Evolutionary conservation across 2,888 invertebrate species (phyloP).

Genomic region (Eulithis prunata): DNA sequence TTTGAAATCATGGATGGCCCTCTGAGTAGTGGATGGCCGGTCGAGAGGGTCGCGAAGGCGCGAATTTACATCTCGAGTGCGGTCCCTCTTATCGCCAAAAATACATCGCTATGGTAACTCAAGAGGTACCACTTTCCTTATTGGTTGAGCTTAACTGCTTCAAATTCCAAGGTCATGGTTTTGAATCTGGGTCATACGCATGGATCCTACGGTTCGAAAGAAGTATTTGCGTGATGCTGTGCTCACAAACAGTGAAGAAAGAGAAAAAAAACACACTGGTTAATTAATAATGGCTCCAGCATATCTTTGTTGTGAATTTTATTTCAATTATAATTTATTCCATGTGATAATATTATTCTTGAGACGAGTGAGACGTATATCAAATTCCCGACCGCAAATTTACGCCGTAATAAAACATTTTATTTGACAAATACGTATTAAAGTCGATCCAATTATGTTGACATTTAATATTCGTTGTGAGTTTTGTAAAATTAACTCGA

Average conservation of each 20-base stretch:
- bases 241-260: no score
- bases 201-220: no score
- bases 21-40: constrained; percentile 5
- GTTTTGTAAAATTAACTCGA: constrained; percentile 9
- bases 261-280: no score
- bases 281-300: no score
- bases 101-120: neutral
- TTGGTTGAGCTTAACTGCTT: no score
- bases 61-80: constrained; percentile 15
- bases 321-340: neutral
- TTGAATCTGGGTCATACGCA: no score
- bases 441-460: constrained; percentile 5
- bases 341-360: neutral
- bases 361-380: neutral
- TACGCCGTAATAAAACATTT: constrained; percentile 1
- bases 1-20: constrained; percentile 36
- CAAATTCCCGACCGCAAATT: neutral
- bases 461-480: constrained; percentile 10
- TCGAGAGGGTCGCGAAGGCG: constrained; percentile 4
- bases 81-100: constrained; percentile 8
- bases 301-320: no score
- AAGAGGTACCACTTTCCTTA: no score
- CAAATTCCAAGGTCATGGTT: no score
- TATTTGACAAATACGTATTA: neutral
- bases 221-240: neutral